Evolutionary conservation across 2,113 vertebrate species (phyloP).

Genomic region (Hippoglossus stenolepis): DNA sequence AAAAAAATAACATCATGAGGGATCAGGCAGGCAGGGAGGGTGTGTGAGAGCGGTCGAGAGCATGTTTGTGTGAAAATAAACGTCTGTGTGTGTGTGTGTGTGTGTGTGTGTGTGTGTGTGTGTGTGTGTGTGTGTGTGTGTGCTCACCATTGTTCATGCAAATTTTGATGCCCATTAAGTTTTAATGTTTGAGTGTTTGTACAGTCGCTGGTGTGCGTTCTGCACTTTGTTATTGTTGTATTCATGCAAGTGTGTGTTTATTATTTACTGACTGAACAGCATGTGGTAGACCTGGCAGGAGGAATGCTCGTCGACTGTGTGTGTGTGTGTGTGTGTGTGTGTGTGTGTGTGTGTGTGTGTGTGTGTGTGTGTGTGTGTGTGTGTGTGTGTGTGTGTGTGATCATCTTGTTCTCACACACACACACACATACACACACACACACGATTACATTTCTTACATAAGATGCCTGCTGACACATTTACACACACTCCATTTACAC

Average conservation of each 20-base stretch:
- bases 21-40: conserved; percentile 30
- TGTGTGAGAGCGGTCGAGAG: conserved; percentile 15
- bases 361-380: conserved; percentile 4
- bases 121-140: too few species aligned
- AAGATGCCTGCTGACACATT: background rate
- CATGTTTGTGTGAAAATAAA: conserved; percentile 56
- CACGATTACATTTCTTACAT: background rate
- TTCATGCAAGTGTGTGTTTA: conserved; percentile 38
- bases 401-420: conserved; percentile 25
- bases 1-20: conserved; percentile 31
- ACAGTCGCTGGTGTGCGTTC: conserved; percentile 35
- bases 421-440: conserved; percentile 17
- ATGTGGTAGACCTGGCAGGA: conserved; percentile 44
- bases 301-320: background rate
- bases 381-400: conserved; percentile 10
- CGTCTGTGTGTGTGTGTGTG: too few species aligned
- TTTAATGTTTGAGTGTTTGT: conserved; percentile 55
- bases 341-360: conserved; percentile 6
- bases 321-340: background rate
- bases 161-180: conserved; percentile 7
- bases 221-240: conserved; percentile 42
- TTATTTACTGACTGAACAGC: conserved; percentile 27
- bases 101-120: too few species aligned
- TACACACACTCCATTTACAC: background rate
- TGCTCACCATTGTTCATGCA: too few species aligned